Evolutionary conservation across 2,113 vertebrate species (phyloP).

Genomic region (Pseudopodoces humilis): DNA sequence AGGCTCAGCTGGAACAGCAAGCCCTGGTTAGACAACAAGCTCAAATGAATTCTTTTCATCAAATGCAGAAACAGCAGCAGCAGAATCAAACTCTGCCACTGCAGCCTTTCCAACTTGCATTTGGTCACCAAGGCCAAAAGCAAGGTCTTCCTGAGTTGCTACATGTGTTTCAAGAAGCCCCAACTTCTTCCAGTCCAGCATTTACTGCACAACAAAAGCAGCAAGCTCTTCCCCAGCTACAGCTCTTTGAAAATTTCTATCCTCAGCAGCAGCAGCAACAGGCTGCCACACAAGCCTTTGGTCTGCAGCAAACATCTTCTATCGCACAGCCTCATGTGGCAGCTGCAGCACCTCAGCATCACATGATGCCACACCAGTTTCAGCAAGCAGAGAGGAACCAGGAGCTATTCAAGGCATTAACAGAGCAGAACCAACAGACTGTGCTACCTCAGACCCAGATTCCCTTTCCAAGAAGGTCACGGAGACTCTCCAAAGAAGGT

Average conservation of each 20-base stretch:
- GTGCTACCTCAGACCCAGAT: conserved; percentile 81
- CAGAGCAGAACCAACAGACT: conserved; percentile 78
- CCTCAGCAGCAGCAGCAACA: conserved; percentile 80
- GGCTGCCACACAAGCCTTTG: conserved; percentile 68
- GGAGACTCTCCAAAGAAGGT: conserved; percentile 92
- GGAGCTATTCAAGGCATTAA: conserved; percentile 76
- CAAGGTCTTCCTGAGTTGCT: conserved; percentile 83
- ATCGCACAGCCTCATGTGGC: conserved; percentile 75
- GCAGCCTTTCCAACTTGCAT: conserved; percentile 94
- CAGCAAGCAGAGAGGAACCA: conserved; percentile 79
- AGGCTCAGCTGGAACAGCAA: conserved; percentile 79
- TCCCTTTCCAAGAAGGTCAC: conserved; percentile 87
- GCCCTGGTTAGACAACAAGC: conserved; percentile 74
- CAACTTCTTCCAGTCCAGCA: conserved; percentile 66
- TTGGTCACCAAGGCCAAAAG: conserved; percentile 90
- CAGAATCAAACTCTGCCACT: conserved; percentile 85
- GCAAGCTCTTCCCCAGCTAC: conserved; percentile 78
- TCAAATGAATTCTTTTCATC: conserved; percentile 78
- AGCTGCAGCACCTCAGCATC: conserved; percentile 79
- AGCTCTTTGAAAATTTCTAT: conserved; percentile 83
- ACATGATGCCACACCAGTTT: conserved; percentile 74
- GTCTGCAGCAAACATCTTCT: conserved; percentile 64
- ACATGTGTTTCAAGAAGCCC: conserved; percentile 86
- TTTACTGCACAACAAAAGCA: conserved; percentile 73
- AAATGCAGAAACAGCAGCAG: conserved; percentile 80